Evolutionary conservation across 2,797 vertebrate species (phyloP), one percentile per base, ranked within the genome.

Genomic region (Chaetodon trifasciatus): DNA sequence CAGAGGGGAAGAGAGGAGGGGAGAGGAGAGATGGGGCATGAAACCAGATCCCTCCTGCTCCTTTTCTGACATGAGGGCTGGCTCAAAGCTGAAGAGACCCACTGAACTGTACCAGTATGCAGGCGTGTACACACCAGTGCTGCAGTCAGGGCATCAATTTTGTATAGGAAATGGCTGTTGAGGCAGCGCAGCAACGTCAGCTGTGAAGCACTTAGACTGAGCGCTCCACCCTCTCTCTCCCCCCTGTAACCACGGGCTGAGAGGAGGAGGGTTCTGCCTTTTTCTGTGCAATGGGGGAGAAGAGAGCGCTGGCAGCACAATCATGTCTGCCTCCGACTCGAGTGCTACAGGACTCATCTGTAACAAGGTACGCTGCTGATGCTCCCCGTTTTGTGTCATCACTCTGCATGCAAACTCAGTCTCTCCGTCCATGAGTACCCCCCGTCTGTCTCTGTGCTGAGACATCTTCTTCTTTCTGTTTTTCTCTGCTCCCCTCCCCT

Each of bases 321-420:
- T 91, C 92, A 95, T 95, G 94, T 95, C 95, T 88, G 93, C 93
- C 89, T 95, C 95, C 78, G 95, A 96, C 90, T 96, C 94, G 49
- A 96, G 95, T 71, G 95, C 94, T 72, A 94, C 94, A 84, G 94
- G 95, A 93, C 94, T 96, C 87, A 95, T 96, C 89, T 90, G 92
- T 88, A 95, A 95, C 87, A 94, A 95, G 94, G 94, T 94, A 94
- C 24, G 88, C 88, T 84, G 89, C 55, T 81, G 89, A 88, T 82
- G 74, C 79, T 76, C 68, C 50, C 73, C 58, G 78, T 83, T 82
- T 78, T 64, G 84, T 87, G 86, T 58, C 64, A 80, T 82, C 81
- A 67, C 67, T 74, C 80, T 83, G 91, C 91, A 92, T 91, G 89
- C 82, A 70, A 61, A 77, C 67, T 75, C 72, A 72, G 61, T 82